Evolutionary conservation across 2,888 invertebrate genomes (phyloP).

Genomic region (Steromphala cineraria): DNA sequence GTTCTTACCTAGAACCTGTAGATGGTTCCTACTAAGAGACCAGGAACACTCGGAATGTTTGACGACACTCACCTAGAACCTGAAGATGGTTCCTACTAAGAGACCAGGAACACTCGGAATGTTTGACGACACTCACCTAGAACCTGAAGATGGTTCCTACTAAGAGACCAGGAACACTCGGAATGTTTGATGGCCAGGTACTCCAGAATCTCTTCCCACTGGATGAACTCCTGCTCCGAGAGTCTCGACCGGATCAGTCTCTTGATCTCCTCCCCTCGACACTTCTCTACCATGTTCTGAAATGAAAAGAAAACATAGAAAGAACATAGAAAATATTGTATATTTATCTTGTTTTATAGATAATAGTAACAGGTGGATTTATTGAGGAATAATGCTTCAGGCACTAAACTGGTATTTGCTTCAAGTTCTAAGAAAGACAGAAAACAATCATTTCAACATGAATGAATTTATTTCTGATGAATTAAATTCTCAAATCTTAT

Average conservation of each 20-base stretch:
- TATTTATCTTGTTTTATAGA: too few relatives aligned
- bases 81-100: constrained; percentile 51
- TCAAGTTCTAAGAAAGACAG: too few relatives aligned
- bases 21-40: constrained; percentile 52
- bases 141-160: constrained; percentile 49
- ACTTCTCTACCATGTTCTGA: constrained; percentile 27
- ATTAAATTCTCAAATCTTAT: too few relatives aligned
- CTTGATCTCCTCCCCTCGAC: constrained; percentile 10
- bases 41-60: constrained; percentile 31
- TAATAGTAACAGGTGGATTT: too few relatives aligned
- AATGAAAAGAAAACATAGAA: neutral
- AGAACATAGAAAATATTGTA: too few relatives aligned
- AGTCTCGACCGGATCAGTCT: neutral
- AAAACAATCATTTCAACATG: too few relatives aligned
- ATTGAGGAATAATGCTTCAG: too few relatives aligned
- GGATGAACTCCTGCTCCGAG: constrained; percentile 13
- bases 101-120: constrained; percentile 42
- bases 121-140: constrained; percentile 23
- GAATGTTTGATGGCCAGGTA: constrained; percentile 35
- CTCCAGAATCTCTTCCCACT: constrained; percentile 47
- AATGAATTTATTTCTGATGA: too few relatives aligned
- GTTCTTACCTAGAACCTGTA: constrained; percentile 40
- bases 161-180: constrained; percentile 46
- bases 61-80: constrained; percentile 27
- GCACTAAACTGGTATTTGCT: too few relatives aligned